Base-by-base conservation (phyloP, 2,113 vertebrate genomes). In the Lipophrys pholis region DNA sequence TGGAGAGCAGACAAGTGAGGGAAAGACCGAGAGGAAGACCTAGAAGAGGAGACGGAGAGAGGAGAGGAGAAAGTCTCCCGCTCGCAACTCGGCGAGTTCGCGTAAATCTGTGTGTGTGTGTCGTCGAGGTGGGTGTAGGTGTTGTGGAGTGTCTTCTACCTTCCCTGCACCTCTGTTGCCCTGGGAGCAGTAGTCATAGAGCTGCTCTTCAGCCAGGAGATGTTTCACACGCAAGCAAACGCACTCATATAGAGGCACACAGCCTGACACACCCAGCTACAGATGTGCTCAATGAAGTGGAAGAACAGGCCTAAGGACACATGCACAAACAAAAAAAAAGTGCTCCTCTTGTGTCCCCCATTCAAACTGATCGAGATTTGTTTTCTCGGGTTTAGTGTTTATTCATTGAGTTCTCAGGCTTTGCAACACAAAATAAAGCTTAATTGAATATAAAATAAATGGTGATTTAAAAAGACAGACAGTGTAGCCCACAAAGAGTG, bases 161-260 rank as follows among this genome's bases (percentile, higher is more conserved):
- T 78, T 81, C 73, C 43, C 49, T 75, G 72, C 65, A 69, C 73
- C 58, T 43, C 72, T 76, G 91, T 91, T 91, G 86, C 89, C 87
- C 77, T 62, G 85, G 88, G 89, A 93, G 89, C 91, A 81, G 81
- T 86, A 86, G 90, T 77, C 87, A 81, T 87, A 77, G 88, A 87
- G 84, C 77, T 76, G 45, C 68, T 75, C 78, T 71, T 86, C 79
- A 78, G 81, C 82, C 50, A 57, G 66, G 57, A 91, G 60, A 82
- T 82, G 82, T 82, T 86, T 88, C 73, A 80, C 69, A 80, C 70
- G 75, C 38, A 53, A 6, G 40, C 57, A 45, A 50, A 17, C 63
- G 62, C 69, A 53, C 45, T 11, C 43, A 8, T 49, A 65, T 59
- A 57, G 40, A 30, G 40, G 11, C 14, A 6, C n/a, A 35, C 48